Base-by-base conservation (phyloP, 2,113 vertebrate species). In the Columba janthina region DNA sequence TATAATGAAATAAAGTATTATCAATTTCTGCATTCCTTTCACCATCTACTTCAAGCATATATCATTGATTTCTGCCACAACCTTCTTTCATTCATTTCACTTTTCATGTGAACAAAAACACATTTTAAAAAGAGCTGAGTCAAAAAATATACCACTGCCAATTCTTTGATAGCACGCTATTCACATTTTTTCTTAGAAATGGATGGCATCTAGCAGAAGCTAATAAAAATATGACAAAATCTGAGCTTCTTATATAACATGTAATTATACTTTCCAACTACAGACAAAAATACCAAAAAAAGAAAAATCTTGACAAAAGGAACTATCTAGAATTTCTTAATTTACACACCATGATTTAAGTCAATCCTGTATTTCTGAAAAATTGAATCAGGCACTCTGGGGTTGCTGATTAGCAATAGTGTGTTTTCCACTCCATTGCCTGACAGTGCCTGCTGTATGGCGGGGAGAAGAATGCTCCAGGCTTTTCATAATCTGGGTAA, bases 401-500 rank as follows among this genome's bases (percentile, higher is more conserved):
- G n/a, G 66, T 70, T 42, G 44, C 19, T 85, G 89, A 95, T 88
- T 89, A 91, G 62, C 58, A 85, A 70, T 38, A 73, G 56, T 42
- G 6, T 78, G 20, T 79, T 95, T 92, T 91, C 48, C 25, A 76
- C 20, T 93, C 87, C 56, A 34, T 36, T 85, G 58, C 22, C 58
- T 94, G 73, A 78, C 73, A 71, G 36, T 61, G 36, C n/a, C 57
- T 57, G 58, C 65, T 50, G 21, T 54, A 32, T 6, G 50, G 58
- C 3, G 5, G 70, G 42, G 60, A 73, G n/a, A 44, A 40, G 48
- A 91, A 80, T 20, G 72, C 46, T 77, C 81, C 34, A 89, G 54
- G 46, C 62, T 94, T 93, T 79, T 82, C 71, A 69, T 66, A 85
- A 78, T 82, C 73, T 80, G 61, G 6, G 62, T 73, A 97, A 95